Evolutionary conservation across 1,140 invertebrate species (phyloP), one percentile per base, ranked within the genome.

Genomic region (Araneus ventricosus): DNA sequence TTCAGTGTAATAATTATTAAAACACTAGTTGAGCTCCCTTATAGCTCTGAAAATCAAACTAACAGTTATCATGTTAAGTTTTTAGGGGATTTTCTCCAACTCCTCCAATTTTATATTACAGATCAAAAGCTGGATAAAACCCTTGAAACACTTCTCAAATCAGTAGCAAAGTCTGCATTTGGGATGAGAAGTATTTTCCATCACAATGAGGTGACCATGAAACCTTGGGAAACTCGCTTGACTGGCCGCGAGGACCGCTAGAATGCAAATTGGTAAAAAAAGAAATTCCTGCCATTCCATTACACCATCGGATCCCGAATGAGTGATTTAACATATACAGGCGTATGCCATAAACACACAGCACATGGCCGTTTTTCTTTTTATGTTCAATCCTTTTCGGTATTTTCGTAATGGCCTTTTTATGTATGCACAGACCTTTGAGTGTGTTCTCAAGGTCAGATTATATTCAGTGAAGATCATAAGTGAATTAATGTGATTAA

Each of bases 181-280:
- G 10, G 14, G 14, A 20, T 37, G 34, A 75, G 30, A 30, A 34
- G 30, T 37, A 34, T 37, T 84, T 52, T 52, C 30, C 82, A 17
- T n/a, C 10, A 24, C 45, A 61, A 87, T 5, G n/a, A 30, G 59
- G 37, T 63, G 85, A 87, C 85, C 85, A 61, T 87, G 85, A 87
- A 87, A 63, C 22, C 52, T 63, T 45, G 85, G 61, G 80, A 87
- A 87, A 87, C 85, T 34, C 59, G 85, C 27, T 34, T 87, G n/a
- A 61, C 85, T 30, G 85, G 85, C 27, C 61, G 3, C 30, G 27
- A 22, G 67, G 27, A 75, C 30, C 14, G 27, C 67, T 75, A 75
- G 70, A 75, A 75, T 75, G 70, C 70, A 75, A 75, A 75, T 17
- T 34, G 20, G 30, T 17, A 2, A 37, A 34, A 75, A 20, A 34